phyloP scores from a whole-genome alignment of 2,797 vertebrate species.

The Phyllotis vaccarum region DNA sequence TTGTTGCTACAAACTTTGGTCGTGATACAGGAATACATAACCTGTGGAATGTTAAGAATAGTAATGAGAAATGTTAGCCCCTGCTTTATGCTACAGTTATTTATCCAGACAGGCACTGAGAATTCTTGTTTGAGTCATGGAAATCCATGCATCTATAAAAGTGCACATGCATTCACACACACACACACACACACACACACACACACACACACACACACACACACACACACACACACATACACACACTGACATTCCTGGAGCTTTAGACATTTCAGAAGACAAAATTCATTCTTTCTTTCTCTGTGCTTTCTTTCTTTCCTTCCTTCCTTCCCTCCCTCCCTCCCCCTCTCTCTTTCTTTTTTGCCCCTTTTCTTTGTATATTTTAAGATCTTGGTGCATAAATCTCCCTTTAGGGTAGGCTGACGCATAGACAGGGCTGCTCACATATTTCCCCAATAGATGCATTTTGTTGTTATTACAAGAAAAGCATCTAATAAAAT shows the following conservation, averaged over 20 bases:
- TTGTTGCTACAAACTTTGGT: background rate
- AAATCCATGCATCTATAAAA: background rate
- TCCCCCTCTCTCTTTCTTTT: too few relatives aligned
- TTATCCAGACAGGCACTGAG: background rate
- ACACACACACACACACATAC: too few relatives aligned
- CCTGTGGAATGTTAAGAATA: background rate
- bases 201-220: background rate
- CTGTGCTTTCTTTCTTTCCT: too few relatives aligned
- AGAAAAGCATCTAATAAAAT: constrained; percentile 46
- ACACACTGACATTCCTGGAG: background rate
- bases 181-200: background rate
- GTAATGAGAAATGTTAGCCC: background rate
- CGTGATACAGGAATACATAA: background rate
- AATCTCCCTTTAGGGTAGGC: background rate
- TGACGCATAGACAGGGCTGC: background rate
- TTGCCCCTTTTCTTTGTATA: background rate
- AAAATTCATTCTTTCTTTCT: background rate
- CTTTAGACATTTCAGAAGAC: background rate
- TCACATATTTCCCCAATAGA: background rate
- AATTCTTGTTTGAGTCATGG: constrained; percentile 15
- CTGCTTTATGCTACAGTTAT: background rate
- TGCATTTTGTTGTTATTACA: constrained; percentile 27
- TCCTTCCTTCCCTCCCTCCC: too few relatives aligned
- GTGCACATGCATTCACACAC: background rate
- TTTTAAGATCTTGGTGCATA: constrained; percentile 27